Evolutionary conservation across 2,113 vertebrate genomes (phyloP), one percentile per base, ranked within the genome.

Genomic region (Tretioscincus oriximinensis): DNA sequence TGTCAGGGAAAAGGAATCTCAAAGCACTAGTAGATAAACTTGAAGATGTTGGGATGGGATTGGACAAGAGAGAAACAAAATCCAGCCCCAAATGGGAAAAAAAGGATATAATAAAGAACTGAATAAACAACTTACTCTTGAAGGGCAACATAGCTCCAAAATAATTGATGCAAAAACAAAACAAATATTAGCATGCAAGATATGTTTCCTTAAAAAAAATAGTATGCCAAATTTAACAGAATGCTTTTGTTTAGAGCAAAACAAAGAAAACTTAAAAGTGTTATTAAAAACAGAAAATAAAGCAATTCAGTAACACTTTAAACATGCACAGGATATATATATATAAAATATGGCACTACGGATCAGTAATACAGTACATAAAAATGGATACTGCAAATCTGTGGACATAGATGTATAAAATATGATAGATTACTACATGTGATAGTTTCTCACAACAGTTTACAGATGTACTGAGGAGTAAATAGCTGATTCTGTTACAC

Each of bases 91-190:
- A 83, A 77, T 24, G 0, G 47, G 68, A 83, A 51, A 51, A 64
- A 84, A 31, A 73, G 74, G 26, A 51, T 26, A 86, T 66, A 28
- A 85, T 66, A 84, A 88, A 66, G 0, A 7, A 70, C 65, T 31
- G 22, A 21, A 60, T 70, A 54, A 65, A 65, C 81, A 81, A 92
- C 93, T 93, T 94, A 94, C 93, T 90, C 90, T 92, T 90, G 87
- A 80, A 74, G 84, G 88, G 82, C 73, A 90, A 92, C 88, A 91
- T 91, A 92, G 87, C 90, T 94, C 91, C 92, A 87, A 90, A 90
- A 91, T 29, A 92, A 88, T 84, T 65, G 90, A 89, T 90, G 91
- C 85, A 76, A 81, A 86, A 91, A 90, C 74, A 89, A 92, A 94
- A 76, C 78, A 90, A 82, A 76, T 6, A 1, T 90, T 87, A 91